Evolutionary conservation across 23 tunicate genomes (phyloP).

Genomic region (Trididemnum clinides): DNA sequence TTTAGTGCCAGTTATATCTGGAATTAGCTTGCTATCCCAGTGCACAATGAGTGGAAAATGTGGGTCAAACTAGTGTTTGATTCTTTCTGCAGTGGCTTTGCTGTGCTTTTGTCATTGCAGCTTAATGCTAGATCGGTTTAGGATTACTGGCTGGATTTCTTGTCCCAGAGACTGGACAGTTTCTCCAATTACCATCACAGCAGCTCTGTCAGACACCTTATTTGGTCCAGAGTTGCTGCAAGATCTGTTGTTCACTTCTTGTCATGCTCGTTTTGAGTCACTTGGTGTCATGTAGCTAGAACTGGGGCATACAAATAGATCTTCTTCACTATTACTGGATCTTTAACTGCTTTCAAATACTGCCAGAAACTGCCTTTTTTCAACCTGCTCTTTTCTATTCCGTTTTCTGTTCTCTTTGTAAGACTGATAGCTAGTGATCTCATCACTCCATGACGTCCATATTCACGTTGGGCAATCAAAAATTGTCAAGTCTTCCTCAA

Average conservation of each 20-base stretch:
- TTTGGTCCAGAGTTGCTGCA: constrained; percentile 20
- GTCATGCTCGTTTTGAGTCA: background rate
- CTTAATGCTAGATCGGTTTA: constrained; percentile 26
- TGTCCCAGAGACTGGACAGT: constrained; percentile 27
- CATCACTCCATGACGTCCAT: constrained; percentile 30
- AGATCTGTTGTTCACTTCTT: constrained; percentile 26
- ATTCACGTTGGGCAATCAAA: background rate
- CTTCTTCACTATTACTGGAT: background rate
- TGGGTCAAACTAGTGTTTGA: constrained; percentile 11
- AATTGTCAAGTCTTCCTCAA: background rate
- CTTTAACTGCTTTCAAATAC: constrained; percentile 11
- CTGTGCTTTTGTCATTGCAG: background rate
- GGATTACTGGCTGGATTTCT: constrained; percentile 11
- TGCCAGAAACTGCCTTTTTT: background rate
- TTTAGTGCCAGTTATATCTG: background rate
- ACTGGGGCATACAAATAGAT: background rate
- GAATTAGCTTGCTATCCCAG: constrained; percentile 10
- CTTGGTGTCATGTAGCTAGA: constrained; percentile 10
- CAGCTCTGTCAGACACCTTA: constrained; percentile 33
- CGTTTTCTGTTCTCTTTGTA: background rate
- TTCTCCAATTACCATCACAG: constrained; percentile 24
- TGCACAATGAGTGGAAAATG: constrained; percentile 28
- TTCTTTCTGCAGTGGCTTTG: constrained; percentile 8
- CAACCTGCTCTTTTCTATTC: background rate
- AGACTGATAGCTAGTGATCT: background rate